phyloP scores from a whole-genome alignment of 1,140 invertebrate genomes.

The Lasaia peninsularis region DNA sequence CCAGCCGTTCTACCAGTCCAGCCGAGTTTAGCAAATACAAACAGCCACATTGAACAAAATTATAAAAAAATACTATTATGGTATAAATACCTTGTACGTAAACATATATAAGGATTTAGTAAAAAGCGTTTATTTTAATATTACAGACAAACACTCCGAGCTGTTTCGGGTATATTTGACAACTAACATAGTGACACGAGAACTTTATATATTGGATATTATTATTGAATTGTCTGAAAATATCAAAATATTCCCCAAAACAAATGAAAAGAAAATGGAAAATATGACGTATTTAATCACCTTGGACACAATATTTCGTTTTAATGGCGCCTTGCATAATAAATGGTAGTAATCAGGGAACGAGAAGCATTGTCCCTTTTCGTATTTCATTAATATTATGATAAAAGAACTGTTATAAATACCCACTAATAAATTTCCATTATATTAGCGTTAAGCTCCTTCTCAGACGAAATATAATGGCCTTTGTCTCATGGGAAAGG shows the following conservation, averaged over 20 bases:
- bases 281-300: conserved; percentile 1
- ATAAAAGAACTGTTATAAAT: conserved; percentile 4
- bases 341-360: conserved; percentile 5
- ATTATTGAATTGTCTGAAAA: no score
- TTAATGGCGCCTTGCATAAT: conserved; percentile 3
- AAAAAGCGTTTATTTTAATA: no score
- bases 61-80: no score
- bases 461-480: conserved; percentile 24
- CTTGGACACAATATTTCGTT: conserved; percentile 3
- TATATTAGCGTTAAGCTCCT: conserved; percentile 13
- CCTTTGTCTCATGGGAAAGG: conserved; percentile 29
- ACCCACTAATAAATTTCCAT: conserved; percentile 7
- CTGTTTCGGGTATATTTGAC: no score
- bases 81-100: no score
- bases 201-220: neutral
- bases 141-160: no score
- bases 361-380: conserved; percentile 3
- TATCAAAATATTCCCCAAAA: neutral
- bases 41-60: no score
- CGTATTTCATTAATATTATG: conserved; percentile 6
- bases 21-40: no score
- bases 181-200: no score
- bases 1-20: no score
- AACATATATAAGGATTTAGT: no score
- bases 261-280: neutral